A percentile compares a stretch with the other conserved stretches of the same genome.
Evolutionary conservation across 2,888 invertebrate species (phyloP).

Genomic region (Drosophila falleni): DNA sequence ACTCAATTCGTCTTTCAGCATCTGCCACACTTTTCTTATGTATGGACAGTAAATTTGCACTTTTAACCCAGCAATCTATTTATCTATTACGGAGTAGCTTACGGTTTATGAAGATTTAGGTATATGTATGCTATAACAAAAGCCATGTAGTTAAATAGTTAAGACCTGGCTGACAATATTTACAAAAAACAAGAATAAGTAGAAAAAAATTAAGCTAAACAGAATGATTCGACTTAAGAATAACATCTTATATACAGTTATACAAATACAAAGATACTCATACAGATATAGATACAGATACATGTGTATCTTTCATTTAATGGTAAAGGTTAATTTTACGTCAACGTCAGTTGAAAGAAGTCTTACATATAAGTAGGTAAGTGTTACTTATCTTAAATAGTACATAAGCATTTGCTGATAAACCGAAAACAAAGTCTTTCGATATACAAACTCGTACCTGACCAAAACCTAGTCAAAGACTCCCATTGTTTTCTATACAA

Average conservation of each 20-base stretch:
- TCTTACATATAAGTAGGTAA: constrained; percentile 13
- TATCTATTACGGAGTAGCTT: constrained; percentile 16
- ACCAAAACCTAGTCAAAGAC: constrained; percentile 19
- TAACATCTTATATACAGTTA: constrained; percentile 32
- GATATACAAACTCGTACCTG: constrained; percentile 1
- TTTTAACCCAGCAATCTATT: constrained; percentile 14
- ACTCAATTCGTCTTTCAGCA: not conserved
- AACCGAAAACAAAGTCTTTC: constrained; percentile 3
- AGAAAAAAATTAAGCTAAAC: constrained; percentile 22
- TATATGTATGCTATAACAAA: constrained; percentile 16
- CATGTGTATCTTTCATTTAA: not conserved
- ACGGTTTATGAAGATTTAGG: constrained; percentile 18
- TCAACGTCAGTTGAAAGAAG: constrained; percentile 6
- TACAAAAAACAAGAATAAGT: constrained; percentile 30
- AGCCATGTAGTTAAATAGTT: constrained; percentile 17
- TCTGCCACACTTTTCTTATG: constrained; percentile 43
- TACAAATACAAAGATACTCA: constrained; percentile 19
- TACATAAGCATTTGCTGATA: constrained; percentile 15
- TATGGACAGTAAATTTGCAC: constrained; percentile 23
- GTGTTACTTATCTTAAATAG: constrained; percentile 10
- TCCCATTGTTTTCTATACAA: constrained; percentile 44
- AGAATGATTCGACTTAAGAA: constrained; percentile 18
- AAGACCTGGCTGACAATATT: constrained; percentile 34
- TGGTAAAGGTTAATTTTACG: constrained; percentile 4
- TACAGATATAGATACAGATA: constrained; percentile 5